Evolutionary conservation across 2,888 invertebrate species (phyloP).

Genomic region (Strigamia transsilvanica): DNA sequence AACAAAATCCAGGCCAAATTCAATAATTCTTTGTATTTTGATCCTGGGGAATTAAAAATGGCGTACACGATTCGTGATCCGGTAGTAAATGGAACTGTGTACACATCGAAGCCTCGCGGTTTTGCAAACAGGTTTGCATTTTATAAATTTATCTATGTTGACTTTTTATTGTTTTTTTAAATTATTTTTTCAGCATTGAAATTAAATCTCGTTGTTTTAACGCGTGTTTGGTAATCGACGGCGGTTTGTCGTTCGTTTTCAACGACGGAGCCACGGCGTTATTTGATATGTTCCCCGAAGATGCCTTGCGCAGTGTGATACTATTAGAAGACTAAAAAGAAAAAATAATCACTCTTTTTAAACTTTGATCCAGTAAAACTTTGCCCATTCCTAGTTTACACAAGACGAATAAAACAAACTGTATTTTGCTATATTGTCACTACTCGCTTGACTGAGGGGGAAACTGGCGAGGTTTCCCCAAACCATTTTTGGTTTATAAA

Average conservation of each 20-base stretch:
- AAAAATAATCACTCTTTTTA: neutral
- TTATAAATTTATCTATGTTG: neutral
- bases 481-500: neutral
- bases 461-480: neutral
- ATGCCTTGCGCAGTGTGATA: conserved; percentile 81
- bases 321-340: conserved; percentile 33
- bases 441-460: neutral
- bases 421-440: conserved; percentile 1
- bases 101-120: conserved; percentile 72
- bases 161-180: no score
- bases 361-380: neutral
- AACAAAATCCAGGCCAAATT: conserved; percentile 65
- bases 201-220: conserved; percentile 90
- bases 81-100: conserved; percentile 62
- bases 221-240: conserved; percentile 92
- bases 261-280: conserved; percentile 90
- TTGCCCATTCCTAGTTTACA: conserved; percentile 28
- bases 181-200: conserved; percentile 68
- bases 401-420: neutral
- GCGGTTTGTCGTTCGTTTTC: conserved; percentile 90
- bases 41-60: conserved; percentile 73
- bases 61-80: conserved; percentile 94
- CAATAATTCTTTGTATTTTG: conserved; percentile 68
- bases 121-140: conserved; percentile 70
- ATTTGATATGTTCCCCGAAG: conserved; percentile 84